Percentiles rank a stretch among this genome's conserved stretches.
Evolutionary conservation across 2,113 vertebrate genomes (phyloP).

Genomic region (Pleuronectes platessa): DNA sequence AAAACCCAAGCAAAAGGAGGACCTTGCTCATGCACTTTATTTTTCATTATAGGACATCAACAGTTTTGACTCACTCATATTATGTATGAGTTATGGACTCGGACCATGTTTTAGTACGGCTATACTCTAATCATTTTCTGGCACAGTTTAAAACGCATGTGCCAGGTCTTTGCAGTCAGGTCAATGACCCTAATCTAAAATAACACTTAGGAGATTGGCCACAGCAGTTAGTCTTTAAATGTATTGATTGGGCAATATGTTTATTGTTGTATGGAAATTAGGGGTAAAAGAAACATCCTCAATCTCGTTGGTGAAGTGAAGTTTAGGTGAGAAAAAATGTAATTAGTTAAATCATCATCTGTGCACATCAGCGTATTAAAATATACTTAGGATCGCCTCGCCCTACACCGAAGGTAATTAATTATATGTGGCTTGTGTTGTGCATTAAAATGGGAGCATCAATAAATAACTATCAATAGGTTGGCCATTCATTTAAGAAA

Average conservation of each 20-base stretch:
- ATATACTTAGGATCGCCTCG: neutral
- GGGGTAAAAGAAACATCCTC: neutral
- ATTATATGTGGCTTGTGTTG: conserved; percentile 40
- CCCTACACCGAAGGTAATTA: conserved; percentile 46
- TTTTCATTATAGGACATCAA: neutral
- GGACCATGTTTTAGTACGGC: conserved; percentile 6
- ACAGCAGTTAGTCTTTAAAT: conserved; percentile 32
- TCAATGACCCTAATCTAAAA: conserved; percentile 50
- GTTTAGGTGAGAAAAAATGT: conserved; percentile 14
- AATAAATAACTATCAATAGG: conserved; percentile 70
- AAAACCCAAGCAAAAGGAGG: neutral
- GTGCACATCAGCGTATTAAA: conserved; percentile 6
- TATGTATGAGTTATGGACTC: neutral
- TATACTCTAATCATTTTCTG: conserved; percentile 35
- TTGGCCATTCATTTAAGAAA: conserved; percentile 71
- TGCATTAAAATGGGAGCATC: conserved; percentile 43
- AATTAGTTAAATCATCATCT: conserved; percentile 26
- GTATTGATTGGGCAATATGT: conserved; percentile 37
- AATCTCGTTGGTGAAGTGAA: neutral
- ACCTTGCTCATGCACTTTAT: neutral
- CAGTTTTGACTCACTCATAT: neutral
- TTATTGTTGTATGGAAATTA: conserved; percentile 45
- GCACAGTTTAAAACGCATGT: conserved; percentile 23
- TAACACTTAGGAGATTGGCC: conserved; percentile 37
- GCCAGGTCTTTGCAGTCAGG: conserved; percentile 28